Conservation (phyloP, 2,888 invertebrate genomes). For the Adelphocoris suturalis region DNA sequence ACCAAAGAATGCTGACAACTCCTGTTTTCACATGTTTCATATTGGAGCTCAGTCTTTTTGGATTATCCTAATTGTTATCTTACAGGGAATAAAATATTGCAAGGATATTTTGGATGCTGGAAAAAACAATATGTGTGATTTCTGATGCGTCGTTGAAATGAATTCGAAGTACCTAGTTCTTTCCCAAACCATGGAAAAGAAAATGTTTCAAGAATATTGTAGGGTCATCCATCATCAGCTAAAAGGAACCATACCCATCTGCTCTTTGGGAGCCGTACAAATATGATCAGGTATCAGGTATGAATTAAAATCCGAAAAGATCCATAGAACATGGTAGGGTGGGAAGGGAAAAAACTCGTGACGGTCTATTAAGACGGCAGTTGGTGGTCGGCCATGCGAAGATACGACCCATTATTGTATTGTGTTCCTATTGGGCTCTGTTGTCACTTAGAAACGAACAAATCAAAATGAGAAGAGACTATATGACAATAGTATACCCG, state of each 20-base stretch:
- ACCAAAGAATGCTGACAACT: too few relatives aligned
- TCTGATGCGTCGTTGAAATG: too few relatives aligned
- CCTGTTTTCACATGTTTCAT: too few relatives aligned
- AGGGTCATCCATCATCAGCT: conserved; percentile 45
- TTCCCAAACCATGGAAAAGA: not conserved
- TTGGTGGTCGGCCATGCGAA: conserved; percentile 63
- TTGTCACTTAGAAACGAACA: conserved; percentile 67
- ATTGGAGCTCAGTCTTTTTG: too few relatives aligned
- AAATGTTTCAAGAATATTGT: not conserved
- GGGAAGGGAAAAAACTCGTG: conserved; percentile 54
- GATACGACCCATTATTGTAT: conserved; percentile 51
- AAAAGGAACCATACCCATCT: conserved; percentile 62
- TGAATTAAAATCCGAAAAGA: conserved; percentile 59
- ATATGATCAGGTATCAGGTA: conserved; percentile 71
- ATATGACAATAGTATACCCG: not conserved
- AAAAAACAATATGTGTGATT: too few relatives aligned
- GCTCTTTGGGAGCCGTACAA: conserved; percentile 45
- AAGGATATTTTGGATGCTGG: too few relatives aligned
- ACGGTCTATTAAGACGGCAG: conserved; percentile 66
- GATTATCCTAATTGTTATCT: too few relatives aligned
- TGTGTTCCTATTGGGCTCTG: conserved; percentile 41
- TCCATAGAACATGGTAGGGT: conserved; percentile 14
- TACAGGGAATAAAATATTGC: too few relatives aligned
- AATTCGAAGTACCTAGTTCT: too few relatives aligned
- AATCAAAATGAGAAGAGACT: conserved; percentile 56